These are phyloP conservation scores for Cerceris ruficornis DNA, from an alignment of 2,888 invertebrate genomes.

Conservation along the genomic window DNA sequence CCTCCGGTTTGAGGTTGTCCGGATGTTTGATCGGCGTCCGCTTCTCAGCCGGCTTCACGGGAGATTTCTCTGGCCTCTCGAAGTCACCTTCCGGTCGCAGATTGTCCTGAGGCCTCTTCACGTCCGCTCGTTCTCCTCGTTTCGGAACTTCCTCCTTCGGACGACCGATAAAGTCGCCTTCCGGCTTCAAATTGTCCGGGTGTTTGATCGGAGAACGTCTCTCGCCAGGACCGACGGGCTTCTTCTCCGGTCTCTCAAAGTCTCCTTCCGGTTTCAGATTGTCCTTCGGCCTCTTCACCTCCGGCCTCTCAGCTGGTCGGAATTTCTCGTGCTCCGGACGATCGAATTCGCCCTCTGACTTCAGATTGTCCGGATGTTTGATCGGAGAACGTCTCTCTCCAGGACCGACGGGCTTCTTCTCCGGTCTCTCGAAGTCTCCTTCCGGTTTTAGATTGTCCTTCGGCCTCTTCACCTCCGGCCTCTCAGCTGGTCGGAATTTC, in stretches of 20 bases:
- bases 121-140: constrained; percentile 77
- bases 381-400: constrained; percentile 71
- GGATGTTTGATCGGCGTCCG: constrained; percentile 76
- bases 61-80: constrained; percentile 80
- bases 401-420: constrained; percentile 79
- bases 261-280: constrained; percentile 82
- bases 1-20: constrained; percentile 84
- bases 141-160: constrained; percentile 77
- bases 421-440: constrained; percentile 81
- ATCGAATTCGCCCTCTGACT: constrained; percentile 83
- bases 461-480: constrained; percentile 79
- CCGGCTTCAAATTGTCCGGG: constrained; percentile 83
- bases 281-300: constrained; percentile 77
- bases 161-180: constrained; percentile 82
- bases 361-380: constrained; percentile 82
- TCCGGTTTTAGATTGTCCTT: constrained; percentile 79
- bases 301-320: constrained; percentile 76
- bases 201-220: constrained; percentile 75
- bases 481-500: constrained; percentile 71
- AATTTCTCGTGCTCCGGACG: constrained; percentile 82
- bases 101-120: constrained; percentile 77
- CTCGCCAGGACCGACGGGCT: constrained; percentile 75
- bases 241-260: constrained; percentile 80
- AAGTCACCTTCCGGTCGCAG: constrained; percentile 82
- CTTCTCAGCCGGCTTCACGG: constrained; percentile 74